These are phyloP conservation scores for Arenaria interpres DNA, from an alignment of 2,113 vertebrate genomes.

Conservation along the genomic window DNA sequence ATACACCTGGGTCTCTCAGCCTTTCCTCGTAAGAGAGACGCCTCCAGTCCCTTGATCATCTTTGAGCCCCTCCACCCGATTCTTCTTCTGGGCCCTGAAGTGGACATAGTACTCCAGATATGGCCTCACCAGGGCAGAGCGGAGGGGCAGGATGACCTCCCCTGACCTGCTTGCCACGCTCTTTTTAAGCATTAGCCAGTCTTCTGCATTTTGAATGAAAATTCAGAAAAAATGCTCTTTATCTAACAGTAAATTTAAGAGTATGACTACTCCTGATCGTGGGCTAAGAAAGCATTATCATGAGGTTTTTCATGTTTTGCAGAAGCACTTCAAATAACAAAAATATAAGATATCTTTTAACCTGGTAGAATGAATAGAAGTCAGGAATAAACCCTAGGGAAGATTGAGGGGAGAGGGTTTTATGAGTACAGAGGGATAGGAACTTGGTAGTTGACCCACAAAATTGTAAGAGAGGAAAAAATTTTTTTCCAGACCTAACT, in stretches of 20 bases:
- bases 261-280: accelerated
- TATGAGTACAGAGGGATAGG: neutral
- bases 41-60: no score
- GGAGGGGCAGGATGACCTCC: no score
- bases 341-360: neutral
- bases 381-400: neutral
- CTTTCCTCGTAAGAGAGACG: no score
- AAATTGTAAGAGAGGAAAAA: neutral
- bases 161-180: no score
- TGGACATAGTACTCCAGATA: no score
- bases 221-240: neutral
- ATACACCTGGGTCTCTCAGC: no score
- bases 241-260: neutral
- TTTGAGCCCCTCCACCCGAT: no score
- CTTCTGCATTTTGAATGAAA: neutral
- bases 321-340: neutral
- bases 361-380: neutral
- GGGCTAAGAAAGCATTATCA: neutral
- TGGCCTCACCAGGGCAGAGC: no score
- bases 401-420: neutral
- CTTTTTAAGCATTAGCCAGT: neutral
- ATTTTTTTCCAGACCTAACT: neutral
- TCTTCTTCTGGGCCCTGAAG: no score
- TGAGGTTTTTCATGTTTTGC: neutral
- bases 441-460: neutral